These are phyloP conservation scores for Oeneis ivallda DNA, from an alignment of 2,888 invertebrate genomes.

Conservation along the genomic window DNA sequence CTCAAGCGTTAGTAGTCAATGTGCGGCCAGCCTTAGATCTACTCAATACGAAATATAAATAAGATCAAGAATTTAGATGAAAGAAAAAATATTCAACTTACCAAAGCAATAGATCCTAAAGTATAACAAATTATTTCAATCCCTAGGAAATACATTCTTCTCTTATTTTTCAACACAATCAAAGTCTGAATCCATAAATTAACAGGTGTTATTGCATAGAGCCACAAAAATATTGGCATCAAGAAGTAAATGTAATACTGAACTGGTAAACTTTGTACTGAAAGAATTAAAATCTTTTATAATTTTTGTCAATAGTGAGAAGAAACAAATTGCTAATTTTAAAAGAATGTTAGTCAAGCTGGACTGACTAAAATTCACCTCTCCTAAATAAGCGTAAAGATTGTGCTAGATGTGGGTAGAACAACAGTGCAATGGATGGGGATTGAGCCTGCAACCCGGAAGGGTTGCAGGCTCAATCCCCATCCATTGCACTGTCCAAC, in stretches of 20 bases:
- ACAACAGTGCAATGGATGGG: too few species aligned
- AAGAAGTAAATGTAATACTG: constrained; percentile 85
- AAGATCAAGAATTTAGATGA: neutral
- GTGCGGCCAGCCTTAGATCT: neutral
- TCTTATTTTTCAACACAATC: constrained; percentile 48
- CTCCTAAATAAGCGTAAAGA: too few species aligned
- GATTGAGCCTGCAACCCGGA: too few species aligned
- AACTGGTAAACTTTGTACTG: constrained; percentile 83
- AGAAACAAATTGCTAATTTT: too few species aligned
- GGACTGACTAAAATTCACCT: too few species aligned
- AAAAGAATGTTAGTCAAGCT: too few species aligned
- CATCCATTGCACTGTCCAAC: too few species aligned
- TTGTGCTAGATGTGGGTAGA: too few species aligned
- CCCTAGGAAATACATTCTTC: constrained; percentile 44
- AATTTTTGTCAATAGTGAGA: too few species aligned
- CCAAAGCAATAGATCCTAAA: constrained; percentile 79
- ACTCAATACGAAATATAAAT: neutral
- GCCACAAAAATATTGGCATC: constrained; percentile 84
- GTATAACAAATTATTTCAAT: constrained; percentile 62
- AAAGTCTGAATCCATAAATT: constrained; percentile 56
- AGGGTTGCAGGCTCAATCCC: too few species aligned
- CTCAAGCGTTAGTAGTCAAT: neutral
- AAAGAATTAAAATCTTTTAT: constrained; percentile 47
- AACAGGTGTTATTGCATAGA: constrained; percentile 59
- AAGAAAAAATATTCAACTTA: constrained; percentile 49